Conservation (phyloP, 2,797 vertebrate genomes). For the Dendrocincla tyrannina region DNA sequence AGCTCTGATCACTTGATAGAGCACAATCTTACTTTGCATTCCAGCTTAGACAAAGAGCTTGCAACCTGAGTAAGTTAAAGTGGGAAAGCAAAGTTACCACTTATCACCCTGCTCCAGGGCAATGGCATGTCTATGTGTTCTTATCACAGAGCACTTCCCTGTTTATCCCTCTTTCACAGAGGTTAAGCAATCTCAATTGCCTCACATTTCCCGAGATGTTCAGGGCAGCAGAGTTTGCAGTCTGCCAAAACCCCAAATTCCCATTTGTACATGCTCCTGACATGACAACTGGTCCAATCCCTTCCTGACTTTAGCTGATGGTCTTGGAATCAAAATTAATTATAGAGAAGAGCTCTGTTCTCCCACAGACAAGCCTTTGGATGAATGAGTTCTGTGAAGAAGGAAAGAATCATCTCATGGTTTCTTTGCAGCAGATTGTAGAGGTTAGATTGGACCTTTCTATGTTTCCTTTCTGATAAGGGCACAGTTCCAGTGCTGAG, state of each 20-base stretch:
- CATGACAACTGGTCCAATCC: background rate
- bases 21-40: conserved; percentile 25
- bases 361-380: background rate
- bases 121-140: background rate
- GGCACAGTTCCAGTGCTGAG: background rate
- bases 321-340: background rate
- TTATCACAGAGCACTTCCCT: background rate
- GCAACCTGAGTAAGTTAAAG: background rate
- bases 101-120: background rate
- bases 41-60: conserved; percentile 17
- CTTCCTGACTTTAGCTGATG: background rate
- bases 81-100: background rate
- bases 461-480: background rate
- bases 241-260: background rate
- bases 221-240: background rate
- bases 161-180: background rate
- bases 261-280: background rate
- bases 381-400: background rate
- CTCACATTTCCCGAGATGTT: background rate
- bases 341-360: background rate
- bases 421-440: background rate
- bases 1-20: background rate
- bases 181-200: background rate
- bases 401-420: background rate
- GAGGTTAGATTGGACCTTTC: conserved; percentile 13